Evolutionary conservation across 2,888 invertebrate genomes (phyloP), one percentile per base, ranked within the genome.

Genomic region (Diarsia rubi): DNA sequence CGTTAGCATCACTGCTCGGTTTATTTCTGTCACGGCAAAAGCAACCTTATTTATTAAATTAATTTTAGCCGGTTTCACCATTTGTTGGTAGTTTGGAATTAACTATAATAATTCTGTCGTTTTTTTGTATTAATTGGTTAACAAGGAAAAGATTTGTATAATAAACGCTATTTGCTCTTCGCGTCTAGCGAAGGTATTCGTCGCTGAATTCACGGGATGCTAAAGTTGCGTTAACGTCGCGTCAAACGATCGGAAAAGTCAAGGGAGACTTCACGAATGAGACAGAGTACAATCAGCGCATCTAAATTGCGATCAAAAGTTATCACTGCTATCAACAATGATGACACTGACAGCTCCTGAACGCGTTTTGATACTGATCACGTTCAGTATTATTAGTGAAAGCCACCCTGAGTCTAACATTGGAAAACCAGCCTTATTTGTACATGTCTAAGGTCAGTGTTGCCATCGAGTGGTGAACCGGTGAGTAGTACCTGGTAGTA

Each of bases 1-100:
- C 83, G 80, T 86, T 88, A 88, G 87, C 71, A 73, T 77, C 84
- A 84, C 86, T 74, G 86, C 86, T 86, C 86, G 78, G 74, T 84
- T 80, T 87, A 72, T 87, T 86, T 85, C 73, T 85, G 74, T 75
- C 86, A 85, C 80, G 71, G 52, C 72, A 78, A 75, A 66, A 27
- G 42, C 65, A 78, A 37, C 42, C 31, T 73, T 66, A n/a, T 64
- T 14, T 65, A 67, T 8, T 37, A n/a, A 44, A 62, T 62, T 54
- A 68, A 45, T 69, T 21, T 9, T 31, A 59, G 31, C 73, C 62
- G 57, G 62, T 57, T 69, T 80, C 74, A 62, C 66, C 74, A 80
- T 65, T 81, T 67, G 69, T 69, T 54, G 68, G 64, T 42, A 59
- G 3, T 27, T 62, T 42, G 14, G 24, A 49, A 57, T 42, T 49